Evolutionary conservation across 1,140 invertebrate species (phyloP), one percentile per base, ranked within the genome.

Genomic region (Globodera rostochiensis): DNA sequence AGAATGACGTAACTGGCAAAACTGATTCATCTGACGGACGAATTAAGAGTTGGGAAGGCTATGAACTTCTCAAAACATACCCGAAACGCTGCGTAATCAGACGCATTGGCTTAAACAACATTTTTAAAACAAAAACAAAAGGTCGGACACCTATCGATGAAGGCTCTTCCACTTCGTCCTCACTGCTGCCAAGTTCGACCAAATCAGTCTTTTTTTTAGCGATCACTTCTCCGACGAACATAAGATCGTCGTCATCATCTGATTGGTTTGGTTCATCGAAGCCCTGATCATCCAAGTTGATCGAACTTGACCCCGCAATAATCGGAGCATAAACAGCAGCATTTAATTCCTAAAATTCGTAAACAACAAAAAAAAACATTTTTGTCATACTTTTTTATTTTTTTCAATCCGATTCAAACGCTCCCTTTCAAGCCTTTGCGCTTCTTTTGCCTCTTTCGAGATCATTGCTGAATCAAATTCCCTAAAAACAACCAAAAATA

Each of bases 401-500:
- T 36, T 85, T 69, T 86, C 85, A 15, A 86, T 45, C 69, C 85
- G 81, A 46, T 86, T 83, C 53, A 86, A 74, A 47, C 85, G 82
- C 50, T 86, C 67, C 71, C 80, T 73, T 78, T 86, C 85, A 15
- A 71, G 47, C 21, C 66, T 46, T 67, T 86, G 85, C 3, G 84
- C 85, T 57, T 79, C 77, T 15, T 66, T 50, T 6, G 81, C 80
- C 8, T 75, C 82, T 15, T 6, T 47, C 15, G 81, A 83, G 11
- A 79, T 60, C 57, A 64, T 13, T 19, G 57, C 13, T 19, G 57
- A 64, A 64, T 64, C 53, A 15, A 53, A 53, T 9, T 53, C 15
- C 53, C 53, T 53, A 7, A 53, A 53, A 64, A 64, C 3, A 6
- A 6, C 5, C 13, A 64, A 64, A n/a, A 64, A 64, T 19, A 64